Conservation (phyloP, 2,113 vertebrate species). For the Gnathonemus longibarbis region DNA sequence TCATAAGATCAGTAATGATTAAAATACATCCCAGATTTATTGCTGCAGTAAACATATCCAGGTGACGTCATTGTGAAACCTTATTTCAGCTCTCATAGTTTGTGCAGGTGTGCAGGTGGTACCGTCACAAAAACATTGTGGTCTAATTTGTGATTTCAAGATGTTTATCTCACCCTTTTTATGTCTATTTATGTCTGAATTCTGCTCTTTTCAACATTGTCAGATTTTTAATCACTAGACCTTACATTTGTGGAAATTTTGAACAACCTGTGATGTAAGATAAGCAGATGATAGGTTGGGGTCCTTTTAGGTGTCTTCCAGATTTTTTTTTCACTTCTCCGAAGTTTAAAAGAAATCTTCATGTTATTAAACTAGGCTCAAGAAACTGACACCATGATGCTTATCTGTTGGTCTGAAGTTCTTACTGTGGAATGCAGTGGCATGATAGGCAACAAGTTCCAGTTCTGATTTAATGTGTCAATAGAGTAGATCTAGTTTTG, state of each 20-base stretch:
- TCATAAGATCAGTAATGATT: background rate
- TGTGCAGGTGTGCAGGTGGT: background rate
- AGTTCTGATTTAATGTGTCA: background rate
- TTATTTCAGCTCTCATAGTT: background rate
- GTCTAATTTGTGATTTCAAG: background rate
- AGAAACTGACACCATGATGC: background rate
- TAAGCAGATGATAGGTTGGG: background rate
- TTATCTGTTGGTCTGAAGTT: background rate
- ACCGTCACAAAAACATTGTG: background rate
- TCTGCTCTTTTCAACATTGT: background rate
- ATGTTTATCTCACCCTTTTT: slow-evolving; percentile 1
- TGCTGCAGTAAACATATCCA: background rate
- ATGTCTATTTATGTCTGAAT: background rate
- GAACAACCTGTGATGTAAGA: background rate
- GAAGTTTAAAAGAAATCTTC: background rate
- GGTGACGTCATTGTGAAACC: background rate
- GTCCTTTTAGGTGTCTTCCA: background rate
- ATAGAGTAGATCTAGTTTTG: background rate
- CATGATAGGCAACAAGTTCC: background rate
- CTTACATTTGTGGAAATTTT: background rate
- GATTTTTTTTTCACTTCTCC: background rate
- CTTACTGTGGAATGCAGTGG: background rate
- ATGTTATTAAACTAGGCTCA: background rate
- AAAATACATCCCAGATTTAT: background rate
- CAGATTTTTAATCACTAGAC: background rate